These are phyloP conservation scores for Scrobipalpa costella DNA, from an alignment of 2,888 invertebrate species.

Conservation along the genomic window DNA sequence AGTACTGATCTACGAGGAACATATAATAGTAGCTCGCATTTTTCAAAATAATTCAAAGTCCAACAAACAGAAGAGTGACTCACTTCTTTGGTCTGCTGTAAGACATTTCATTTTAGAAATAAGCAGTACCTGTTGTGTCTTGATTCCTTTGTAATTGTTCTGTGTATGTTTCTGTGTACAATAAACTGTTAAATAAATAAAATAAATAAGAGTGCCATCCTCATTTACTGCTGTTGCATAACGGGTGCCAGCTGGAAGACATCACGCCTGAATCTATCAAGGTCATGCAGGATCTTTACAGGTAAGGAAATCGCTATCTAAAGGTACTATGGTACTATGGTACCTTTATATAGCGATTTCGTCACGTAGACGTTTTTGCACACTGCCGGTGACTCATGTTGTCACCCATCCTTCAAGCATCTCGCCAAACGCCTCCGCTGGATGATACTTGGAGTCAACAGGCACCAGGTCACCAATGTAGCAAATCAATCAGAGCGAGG, in stretches of 20 bases:
- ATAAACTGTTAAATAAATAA: too few relatives aligned
- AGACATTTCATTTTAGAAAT: too few relatives aligned
- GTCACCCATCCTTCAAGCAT: conserved; percentile 83
- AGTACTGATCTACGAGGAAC: too few relatives aligned
- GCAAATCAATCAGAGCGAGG: conserved; percentile 87
- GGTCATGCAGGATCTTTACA: conserved; percentile 82
- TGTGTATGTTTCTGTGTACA: conserved; percentile 84
- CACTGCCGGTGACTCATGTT: conserved; percentile 77
- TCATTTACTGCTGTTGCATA: not conserved
- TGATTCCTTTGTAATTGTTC: too few relatives aligned
- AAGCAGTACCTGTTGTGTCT: too few relatives aligned
- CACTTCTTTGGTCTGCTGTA: too few relatives aligned
- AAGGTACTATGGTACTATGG: too few relatives aligned
- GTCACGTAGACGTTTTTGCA: too few relatives aligned
- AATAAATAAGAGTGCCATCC: conserved; percentile 58
- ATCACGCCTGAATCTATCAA: conserved; percentile 82
- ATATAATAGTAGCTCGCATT: too few relatives aligned
- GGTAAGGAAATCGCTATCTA: conserved; percentile 56
- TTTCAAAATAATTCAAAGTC: too few relatives aligned
- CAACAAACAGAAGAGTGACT: conserved; percentile 92
- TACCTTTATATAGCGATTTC: too few relatives aligned
- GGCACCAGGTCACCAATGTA: conserved; percentile 86
- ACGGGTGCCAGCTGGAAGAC: conserved; percentile 73
- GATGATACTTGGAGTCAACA: conserved; percentile 85
- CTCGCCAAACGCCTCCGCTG: conserved; percentile 84